Conservation (phyloP, 2,113 vertebrate genomes). For the Hyla sarda region DNA sequence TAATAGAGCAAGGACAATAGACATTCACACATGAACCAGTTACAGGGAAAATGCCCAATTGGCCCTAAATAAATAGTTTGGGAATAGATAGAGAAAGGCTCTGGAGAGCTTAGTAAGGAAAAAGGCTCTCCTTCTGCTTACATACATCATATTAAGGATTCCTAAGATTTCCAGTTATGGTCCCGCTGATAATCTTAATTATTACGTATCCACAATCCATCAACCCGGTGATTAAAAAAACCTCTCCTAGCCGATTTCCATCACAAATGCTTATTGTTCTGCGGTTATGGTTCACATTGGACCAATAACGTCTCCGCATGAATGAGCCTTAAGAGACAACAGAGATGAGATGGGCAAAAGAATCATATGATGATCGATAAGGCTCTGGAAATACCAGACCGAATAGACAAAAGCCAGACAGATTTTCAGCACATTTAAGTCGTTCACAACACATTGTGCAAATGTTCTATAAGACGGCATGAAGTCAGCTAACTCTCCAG, state of each 20-base stretch:
- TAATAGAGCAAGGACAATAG: neutral
- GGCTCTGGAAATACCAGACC: neutral
- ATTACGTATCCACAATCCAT: neutral
- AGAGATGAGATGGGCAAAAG: neutral
- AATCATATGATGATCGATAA: slow-evolving; percentile 3
- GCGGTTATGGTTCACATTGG: slow-evolving; percentile 4
- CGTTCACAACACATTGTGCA: neutral
- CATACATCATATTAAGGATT: neutral
- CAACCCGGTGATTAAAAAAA: neutral
- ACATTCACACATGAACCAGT: neutral
- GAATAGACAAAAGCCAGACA: neutral
- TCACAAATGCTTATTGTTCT: slow-evolving; percentile 10
- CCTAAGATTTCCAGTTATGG: neutral
- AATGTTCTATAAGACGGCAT: neutral
- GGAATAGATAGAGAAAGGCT: too few species aligned
- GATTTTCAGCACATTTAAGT: neutral
- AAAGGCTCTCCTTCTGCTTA: neutral
- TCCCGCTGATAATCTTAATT: neutral
- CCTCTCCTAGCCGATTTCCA: neutral
- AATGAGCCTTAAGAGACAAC: neutral
- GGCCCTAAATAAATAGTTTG: too few species aligned
- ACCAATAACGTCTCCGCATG: neutral
- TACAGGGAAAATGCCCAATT: neutral
- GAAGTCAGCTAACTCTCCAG: neutral
- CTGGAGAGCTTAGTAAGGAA: neutral